phyloP scores from a whole-genome alignment of 1,140 invertebrate genomes.

The Meloidogyne hapla region DNA sequence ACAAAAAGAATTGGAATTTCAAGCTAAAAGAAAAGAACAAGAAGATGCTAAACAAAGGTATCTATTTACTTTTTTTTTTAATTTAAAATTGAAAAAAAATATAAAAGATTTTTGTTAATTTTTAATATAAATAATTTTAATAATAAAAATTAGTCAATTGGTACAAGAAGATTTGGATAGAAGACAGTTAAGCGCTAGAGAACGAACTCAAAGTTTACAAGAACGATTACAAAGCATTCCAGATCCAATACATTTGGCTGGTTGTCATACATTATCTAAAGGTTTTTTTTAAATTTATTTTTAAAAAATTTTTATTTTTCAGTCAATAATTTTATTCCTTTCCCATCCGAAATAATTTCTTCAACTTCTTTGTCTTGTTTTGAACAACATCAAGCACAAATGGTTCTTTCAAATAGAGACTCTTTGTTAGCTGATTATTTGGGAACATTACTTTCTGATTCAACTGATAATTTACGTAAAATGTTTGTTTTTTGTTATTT shows the following conservation, averaged over 20 bases:
- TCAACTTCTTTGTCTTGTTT: constrained; percentile 37
- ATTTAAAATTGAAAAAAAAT: no score
- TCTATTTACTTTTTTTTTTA: no score
- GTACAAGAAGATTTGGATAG: constrained; percentile 11
- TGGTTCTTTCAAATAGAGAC: constrained; percentile 26
- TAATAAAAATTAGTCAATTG: constrained; percentile 9
- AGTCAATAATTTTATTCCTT: constrained; percentile 40
- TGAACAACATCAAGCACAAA: constrained; percentile 27
- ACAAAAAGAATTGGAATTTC: constrained; percentile 34
- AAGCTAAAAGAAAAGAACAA: constrained; percentile 32
- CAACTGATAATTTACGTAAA: constrained; percentile 30
- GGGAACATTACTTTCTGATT: constrained; percentile 31
- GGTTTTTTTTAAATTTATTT: constrained; percentile 17
- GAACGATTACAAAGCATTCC: constrained; percentile 29
- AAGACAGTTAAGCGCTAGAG: constrained; percentile 29
- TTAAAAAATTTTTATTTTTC: constrained; percentile 21
- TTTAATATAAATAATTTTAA: no score
- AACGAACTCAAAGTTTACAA: constrained; percentile 11
- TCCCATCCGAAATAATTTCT: constrained; percentile 37
- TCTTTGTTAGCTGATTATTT: constrained; percentile 36
- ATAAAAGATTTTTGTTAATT: neutral
- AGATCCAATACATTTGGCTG: constrained; percentile 47
- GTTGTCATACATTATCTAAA: constrained; percentile 47
- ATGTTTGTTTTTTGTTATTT: constrained; percentile 20
- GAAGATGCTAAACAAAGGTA: constrained; percentile 17